Evolutionary conservation across 2,888 invertebrate genomes (phyloP), one percentile per base, ranked within the genome.

Genomic region (Choristoneura rosaceana): DNA sequence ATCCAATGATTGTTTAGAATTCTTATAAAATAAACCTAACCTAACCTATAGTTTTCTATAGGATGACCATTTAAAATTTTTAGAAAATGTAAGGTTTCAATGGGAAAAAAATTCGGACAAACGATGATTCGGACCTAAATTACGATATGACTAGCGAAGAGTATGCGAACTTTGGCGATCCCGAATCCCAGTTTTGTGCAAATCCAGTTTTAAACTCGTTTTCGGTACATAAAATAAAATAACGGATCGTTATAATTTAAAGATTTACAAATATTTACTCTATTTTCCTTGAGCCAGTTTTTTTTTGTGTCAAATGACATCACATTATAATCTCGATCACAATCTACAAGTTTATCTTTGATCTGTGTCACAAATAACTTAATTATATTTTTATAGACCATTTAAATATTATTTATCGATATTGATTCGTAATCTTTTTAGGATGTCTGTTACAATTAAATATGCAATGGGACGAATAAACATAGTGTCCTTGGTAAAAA

Each of bases 391-490:
- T 60, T 41, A 60, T 60, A 15, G 41, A 15, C 33, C 33, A 60
- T 60, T 60, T 41, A 41, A 60, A 60, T 41, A 60, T 60, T 60
- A 60, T 60, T 60, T n/a, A 60, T 60, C 38, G 41, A 14, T 10
- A 4, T 60, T 41, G 60, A 60, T 60, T 15, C 41, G 8, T 59
- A 60, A 60, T 60, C 60, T 60, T 41, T 41, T 9, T 41, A 60
- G 60, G 60, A 60, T 60, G 60, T 60, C 15, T 14, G 43, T 43
- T 43, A 47, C 12, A 47, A 47, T n/a, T 47, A 47, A 47, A n/a
- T 52, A 52, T 52, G 17, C 17, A 52, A 52, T 17, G 7, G 8
- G 15, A 17, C 9, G 2, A 52, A 17, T 52, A 52, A 15, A 52
- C 17, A 52, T 1, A 52, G 8, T 9, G 52, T 17, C 52, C 52